Conservation (phyloP, 2,797 vertebrate species). For the Liasis olivaceus region DNA sequence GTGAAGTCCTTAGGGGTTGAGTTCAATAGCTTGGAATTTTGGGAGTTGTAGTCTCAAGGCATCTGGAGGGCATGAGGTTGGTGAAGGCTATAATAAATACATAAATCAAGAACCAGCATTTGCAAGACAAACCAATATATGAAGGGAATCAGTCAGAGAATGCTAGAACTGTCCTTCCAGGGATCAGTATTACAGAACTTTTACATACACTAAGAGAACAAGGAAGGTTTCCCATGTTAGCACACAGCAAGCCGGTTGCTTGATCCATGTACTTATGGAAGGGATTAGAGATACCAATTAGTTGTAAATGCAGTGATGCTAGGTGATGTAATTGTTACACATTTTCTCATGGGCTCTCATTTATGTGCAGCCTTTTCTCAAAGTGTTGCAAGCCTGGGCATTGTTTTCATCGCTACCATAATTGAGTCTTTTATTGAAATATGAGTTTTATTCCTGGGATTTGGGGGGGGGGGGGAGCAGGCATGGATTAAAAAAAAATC, state of each 20-base stretch:
- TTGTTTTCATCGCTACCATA: conserved; percentile 30
- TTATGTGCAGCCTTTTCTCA: conserved; percentile 38
- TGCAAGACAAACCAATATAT: neutral
- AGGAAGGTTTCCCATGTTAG: neutral
- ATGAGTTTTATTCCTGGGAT: conserved; percentile 12
- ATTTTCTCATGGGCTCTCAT: conserved; percentile 22
- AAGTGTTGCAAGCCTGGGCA: conserved; percentile 24
- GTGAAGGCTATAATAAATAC: neutral
- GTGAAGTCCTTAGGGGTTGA: neutral
- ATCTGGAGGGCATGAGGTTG: neutral
- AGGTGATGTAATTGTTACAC: conserved; percentile 22
- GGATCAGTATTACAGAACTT: neutral
- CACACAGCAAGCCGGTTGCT: neutral
- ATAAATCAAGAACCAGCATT: neutral
- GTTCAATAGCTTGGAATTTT: neutral
- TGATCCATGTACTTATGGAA: neutral
- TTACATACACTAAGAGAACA: neutral
- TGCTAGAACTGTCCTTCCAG: neutral
- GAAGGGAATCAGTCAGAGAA: neutral
- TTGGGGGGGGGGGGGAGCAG: neutral
- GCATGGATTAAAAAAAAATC: neutral
- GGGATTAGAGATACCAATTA: neutral
- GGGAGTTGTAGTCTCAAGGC: neutral
- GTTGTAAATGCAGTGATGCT: neutral
- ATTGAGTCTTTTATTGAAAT: neutral